phyloP scores from a whole-genome alignment of 2,113 vertebrate species.

The Nyctibius bracteatus region DNA sequence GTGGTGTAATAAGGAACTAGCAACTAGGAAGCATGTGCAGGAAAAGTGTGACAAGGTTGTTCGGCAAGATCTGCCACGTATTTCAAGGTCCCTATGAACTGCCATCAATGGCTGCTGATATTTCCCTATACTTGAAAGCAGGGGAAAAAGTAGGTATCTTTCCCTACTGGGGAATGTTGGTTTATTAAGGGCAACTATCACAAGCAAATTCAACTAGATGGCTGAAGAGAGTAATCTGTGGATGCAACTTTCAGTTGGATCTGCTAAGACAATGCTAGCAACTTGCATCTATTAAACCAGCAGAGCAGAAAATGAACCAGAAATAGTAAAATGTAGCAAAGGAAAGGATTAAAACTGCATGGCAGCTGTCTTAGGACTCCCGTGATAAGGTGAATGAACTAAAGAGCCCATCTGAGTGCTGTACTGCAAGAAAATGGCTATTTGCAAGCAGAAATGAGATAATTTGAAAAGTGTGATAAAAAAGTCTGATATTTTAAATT shows the following conservation, averaged over 20 bases:
- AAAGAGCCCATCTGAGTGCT: constrained; percentile 15
- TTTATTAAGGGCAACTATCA: not conserved
- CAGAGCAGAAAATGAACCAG: constrained; percentile 66
- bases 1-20: not conserved
- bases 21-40: not conserved
- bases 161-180: not conserved
- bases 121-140: not conserved
- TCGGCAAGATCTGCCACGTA: not conserved
- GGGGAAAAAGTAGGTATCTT: not conserved
- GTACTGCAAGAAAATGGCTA: constrained; percentile 3
- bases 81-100: not conserved
- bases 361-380: constrained; percentile 50
- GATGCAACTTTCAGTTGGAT: constrained; percentile 18
- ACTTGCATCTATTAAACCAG: constrained; percentile 55
- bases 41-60: not conserved
- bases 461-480: constrained; percentile 1
- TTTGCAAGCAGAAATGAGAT: constrained; percentile 30
- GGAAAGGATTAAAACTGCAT: constrained; percentile 36
- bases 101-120: not conserved
- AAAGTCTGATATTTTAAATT: not conserved
- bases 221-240: not conserved
- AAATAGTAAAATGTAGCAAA: constrained; percentile 33
- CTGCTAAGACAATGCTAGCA: constrained; percentile 17
- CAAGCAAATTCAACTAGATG: not conserved
- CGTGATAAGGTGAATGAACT: constrained; percentile 43